Evolutionary conservation across 2,113 vertebrate species (phyloP), one percentile per base, ranked within the genome.

Genomic region (Pelodiscus sinensis): DNA sequence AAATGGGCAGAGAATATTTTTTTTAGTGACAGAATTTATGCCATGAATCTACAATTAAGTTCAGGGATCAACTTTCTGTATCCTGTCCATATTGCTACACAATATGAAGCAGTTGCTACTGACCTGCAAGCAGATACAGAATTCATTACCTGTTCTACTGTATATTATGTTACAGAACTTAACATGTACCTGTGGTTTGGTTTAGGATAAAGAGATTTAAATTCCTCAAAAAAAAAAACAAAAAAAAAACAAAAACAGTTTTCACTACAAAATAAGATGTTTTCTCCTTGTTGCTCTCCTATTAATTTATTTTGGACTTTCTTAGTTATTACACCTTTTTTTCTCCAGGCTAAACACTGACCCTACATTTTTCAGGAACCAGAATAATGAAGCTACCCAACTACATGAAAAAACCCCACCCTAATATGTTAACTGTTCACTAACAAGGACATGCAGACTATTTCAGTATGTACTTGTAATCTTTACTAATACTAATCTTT

Each of bases 391-490:
- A 77, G 24, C 38, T 75, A 44, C 79, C 54, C 8, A 92, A 5
- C 8, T 79, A 18, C 22, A 81, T 85, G 62, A 82, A 38, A 86
- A 92, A 27, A 65, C 6, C 15, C 29, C 8, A 65, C 14, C 15
- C 29, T 18, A 65, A 16, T 35, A 19, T 9, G 15, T 21, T 71
- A 71, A 71, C 65, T 35, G 35, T n/a, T 71, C 18, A 35, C 65
- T 71, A 5, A n/a, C 62, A 29, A 68, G 62, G 62, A n/a, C 31
- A 31, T 18, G 62, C 14, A 15, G 29, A 68, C 31, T 68, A 2
- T 58, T 81, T 80, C 79, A n/a, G 14, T 89, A 89, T 22, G 24
- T 88, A 2, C 75, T 85, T 92, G 75, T 57, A 92, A 91, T 14
- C 2, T 82, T 83, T 75, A 78, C 51, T 77, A 86, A 87, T 16